These are phyloP conservation scores for Mizuhopecten yessoensis DNA, from an alignment of 1,140 invertebrate genomes.

Conservation along the genomic window DNA sequence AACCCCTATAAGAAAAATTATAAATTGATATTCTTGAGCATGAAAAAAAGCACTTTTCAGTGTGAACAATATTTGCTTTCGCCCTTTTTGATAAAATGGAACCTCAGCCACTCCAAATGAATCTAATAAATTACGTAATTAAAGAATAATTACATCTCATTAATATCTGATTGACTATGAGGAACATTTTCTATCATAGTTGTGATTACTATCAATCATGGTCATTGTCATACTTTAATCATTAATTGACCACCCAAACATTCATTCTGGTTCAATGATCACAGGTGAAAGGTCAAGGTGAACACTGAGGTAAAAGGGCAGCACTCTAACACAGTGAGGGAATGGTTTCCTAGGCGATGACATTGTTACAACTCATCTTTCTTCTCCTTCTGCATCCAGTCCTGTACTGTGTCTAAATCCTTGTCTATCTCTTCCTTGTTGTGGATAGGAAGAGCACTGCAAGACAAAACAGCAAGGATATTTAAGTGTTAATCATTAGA, in stretches of 20 bases:
- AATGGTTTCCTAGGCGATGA: background rate
- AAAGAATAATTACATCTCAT: too few relatives aligned
- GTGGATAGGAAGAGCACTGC: conserved; percentile 72
- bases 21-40: too few relatives aligned
- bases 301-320: conserved; percentile 15
- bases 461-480: conserved; percentile 50
- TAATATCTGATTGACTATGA: too few relatives aligned
- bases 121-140: too few relatives aligned
- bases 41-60: too few relatives aligned
- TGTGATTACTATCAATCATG: background rate
- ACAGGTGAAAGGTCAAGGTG: conserved; percentile 24
- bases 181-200: too few relatives aligned
- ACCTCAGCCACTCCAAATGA: too few relatives aligned
- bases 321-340: conserved; percentile 15
- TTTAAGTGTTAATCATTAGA: too few relatives aligned
- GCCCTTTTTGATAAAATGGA: too few relatives aligned
- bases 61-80: too few relatives aligned
- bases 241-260: background rate
- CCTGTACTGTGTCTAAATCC: conserved; percentile 72
- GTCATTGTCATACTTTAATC: background rate
- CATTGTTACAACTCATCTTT: conserved; percentile 66
- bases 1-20: too few relatives aligned
- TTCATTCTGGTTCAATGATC: background rate
- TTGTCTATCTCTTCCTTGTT: conserved; percentile 73
- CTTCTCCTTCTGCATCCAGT: conserved; percentile 71